A percentile compares a stretch with the other conserved stretches of the same genome.
phyloP scores from a whole-genome alignment of 1,140 invertebrate genomes.

The Eciton burchellii region DNA sequence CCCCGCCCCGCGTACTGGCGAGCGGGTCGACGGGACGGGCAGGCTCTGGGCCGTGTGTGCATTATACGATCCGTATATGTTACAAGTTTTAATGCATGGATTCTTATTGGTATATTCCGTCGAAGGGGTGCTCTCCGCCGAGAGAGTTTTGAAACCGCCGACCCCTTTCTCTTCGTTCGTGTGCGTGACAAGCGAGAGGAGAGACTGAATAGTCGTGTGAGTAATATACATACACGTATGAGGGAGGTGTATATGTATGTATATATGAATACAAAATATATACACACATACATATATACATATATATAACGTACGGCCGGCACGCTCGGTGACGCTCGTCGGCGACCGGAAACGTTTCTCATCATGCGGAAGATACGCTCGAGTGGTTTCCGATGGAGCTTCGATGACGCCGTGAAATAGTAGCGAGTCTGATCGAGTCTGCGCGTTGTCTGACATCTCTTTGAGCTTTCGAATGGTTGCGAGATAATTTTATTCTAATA shows the following conservation, averaged over 20 bases:
- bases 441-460: not conserved
- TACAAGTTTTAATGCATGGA: constrained; percentile 35
- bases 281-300: constrained; percentile 51
- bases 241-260: constrained; percentile 61
- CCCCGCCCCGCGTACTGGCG: constrained; percentile 48
- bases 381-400: constrained; percentile 50
- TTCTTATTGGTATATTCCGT: constrained; percentile 41
- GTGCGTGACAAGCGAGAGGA: constrained; percentile 64
- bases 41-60: constrained; percentile 63
- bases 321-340: constrained; percentile 20
- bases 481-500: not conserved
- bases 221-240: constrained; percentile 56
- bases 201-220: constrained; percentile 66
- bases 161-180: constrained; percentile 64
- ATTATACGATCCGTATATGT: constrained; percentile 64
- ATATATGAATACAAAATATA: constrained; percentile 40
- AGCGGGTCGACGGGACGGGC: constrained; percentile 4
- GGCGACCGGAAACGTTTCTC: constrained; percentile 33
- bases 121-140: constrained; percentile 50
- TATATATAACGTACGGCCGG: constrained; percentile 46
- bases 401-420: constrained; percentile 38
- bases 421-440: constrained; percentile 20
- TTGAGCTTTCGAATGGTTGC: not conserved
- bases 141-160: constrained; percentile 33
- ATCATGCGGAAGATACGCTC: constrained; percentile 36